Evolutionary conservation across 2,797 vertebrate species (phyloP), one percentile per base, ranked within the genome.

Genomic region (Ctenochaetus hawaiiensis): DNA sequence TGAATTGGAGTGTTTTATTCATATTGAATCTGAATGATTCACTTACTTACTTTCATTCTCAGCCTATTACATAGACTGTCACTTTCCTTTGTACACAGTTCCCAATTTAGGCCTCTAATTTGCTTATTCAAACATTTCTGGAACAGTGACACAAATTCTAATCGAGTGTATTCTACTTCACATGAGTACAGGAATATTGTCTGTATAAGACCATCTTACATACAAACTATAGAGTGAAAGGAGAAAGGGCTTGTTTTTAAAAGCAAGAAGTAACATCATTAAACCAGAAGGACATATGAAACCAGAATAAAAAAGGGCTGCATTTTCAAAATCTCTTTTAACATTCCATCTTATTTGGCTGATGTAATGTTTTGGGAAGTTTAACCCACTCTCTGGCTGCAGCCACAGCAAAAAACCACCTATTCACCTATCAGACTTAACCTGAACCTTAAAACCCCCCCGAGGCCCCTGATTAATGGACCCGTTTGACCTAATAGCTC

Each of bases 391-490:
- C 48, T 47, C 17, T 69, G 72, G 26, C 41, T 69, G 64, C 43
- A 75, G 51, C 61, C 39, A 17, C 52, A 60, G 47, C 18, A 70
- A 43, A 52, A 76, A 23, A 8, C 5, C 18, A 26, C 30, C 6
- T 34, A 61, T 54, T 69, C 51, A 61, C 66, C 67, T 74, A 18
- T 62, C 26, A 73, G 65, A 59, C 65, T 49, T 75, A 75, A 75
- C 53, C 54, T 64, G 17, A 65, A 73, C 57, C 54, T 72, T 62
- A 60, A 54, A 79, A 61, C 5, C 7, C 52, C 61, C 30, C 17
- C 43, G 26, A 70, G 69, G 17, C 53, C 5, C 1, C 48, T 79
- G 66, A 81, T 82, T 75, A 67, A 79, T 81, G 70, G 69, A 71
- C 49, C 62, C 67, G 48, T 30, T 74, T 61, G 60, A 58, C 57